Conservation (phyloP, 2,888 invertebrate genomes). For the Noctua janthina region DNA sequence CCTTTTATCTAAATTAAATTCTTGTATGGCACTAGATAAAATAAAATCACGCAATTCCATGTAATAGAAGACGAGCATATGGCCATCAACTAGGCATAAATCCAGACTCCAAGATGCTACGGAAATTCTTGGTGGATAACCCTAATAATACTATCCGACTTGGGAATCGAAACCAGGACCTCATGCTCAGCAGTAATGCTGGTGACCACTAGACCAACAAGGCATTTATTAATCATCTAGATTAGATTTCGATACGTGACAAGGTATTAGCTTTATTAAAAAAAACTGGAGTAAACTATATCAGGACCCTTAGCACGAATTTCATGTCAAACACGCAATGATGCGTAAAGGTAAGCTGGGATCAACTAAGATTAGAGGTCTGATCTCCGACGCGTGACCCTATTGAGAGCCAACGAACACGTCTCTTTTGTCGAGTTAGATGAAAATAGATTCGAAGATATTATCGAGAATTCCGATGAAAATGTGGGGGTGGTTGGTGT, state of each 20-base stretch:
- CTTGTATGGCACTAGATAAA: no score
- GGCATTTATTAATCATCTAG: no score
- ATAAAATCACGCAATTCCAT: no score
- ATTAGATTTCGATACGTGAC: not conserved
- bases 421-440: constrained; percentile 7
- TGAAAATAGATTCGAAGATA: constrained; percentile 35
- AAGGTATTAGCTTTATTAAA: not conserved
- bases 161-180: no score
- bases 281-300: not conserved
- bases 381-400: constrained; percentile 49
- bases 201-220: no score
- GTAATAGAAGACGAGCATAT: no score
- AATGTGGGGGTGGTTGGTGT: not conserved
- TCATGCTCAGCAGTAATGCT: no score
- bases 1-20: no score
- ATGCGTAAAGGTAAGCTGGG: constrained; percentile 35
- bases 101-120: not conserved
- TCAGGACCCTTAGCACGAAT: constrained; percentile 46
- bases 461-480: constrained; percentile 10
- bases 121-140: not conserved
- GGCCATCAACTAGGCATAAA: not conserved
- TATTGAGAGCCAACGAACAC: constrained; percentile 30
- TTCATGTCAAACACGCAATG: constrained; percentile 38
- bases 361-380: constrained; percentile 53
- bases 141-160: no score